A percentile compares a stretch with the other conserved stretches of the same genome.
phyloP scores from a whole-genome alignment of 2,888 invertebrate species.

The Tipula unca region DNA sequence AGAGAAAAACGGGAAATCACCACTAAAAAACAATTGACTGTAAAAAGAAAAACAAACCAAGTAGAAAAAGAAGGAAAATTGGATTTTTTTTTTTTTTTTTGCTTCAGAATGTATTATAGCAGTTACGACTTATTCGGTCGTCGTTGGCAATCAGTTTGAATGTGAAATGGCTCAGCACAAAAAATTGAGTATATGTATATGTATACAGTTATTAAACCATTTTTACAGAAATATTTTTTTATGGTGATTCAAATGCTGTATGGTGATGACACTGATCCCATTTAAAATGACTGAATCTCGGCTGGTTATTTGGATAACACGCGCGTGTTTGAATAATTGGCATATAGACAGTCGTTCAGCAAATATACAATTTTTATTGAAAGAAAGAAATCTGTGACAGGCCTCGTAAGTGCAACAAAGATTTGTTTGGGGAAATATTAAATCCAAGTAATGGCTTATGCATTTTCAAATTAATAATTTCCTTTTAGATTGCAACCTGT shows the following conservation, averaged over 20 bases:
- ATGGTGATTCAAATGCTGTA: background rate
- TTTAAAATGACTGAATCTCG: background rate
- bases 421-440: no score
- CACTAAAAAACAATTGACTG: conserved; percentile 8
- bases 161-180: background rate
- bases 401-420: no score
- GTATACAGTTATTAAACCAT: background rate
- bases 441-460: no score
- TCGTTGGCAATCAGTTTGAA: background rate
- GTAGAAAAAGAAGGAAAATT: background rate
- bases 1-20: background rate
- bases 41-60: background rate
- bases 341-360: no score
- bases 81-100: background rate
- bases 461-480: no score
- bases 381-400: no score
- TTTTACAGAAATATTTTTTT: background rate
- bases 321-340: no score
- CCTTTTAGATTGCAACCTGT: no score
- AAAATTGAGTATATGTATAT: background rate
- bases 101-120: background rate
- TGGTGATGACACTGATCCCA: background rate
- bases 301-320: no score
- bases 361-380: no score
- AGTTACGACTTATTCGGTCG: background rate